Conservation (phyloP, 2,888 invertebrate genomes). For the Dynastes hyllus region DNA sequence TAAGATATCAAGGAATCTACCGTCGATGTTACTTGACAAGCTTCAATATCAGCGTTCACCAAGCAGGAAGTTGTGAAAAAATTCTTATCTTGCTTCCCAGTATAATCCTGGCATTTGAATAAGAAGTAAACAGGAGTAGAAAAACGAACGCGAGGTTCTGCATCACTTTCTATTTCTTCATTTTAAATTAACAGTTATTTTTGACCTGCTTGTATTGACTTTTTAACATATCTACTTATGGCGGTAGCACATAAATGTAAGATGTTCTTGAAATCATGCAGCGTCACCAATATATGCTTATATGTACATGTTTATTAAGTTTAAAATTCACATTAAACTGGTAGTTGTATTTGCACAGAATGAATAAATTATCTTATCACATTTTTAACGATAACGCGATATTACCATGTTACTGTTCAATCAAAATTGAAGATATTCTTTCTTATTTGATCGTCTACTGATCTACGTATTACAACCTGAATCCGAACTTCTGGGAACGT, state of each 20-base stretch:
- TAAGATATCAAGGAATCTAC: too few relatives aligned
- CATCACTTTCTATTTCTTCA: too few relatives aligned
- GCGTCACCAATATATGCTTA: not conserved
- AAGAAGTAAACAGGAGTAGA: too few relatives aligned
- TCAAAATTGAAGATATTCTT: constrained; percentile 51
- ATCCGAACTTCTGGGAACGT: not conserved
- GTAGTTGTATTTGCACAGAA: constrained; percentile 54
- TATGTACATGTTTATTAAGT: constrained; percentile 16
- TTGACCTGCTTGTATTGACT: not conserved
- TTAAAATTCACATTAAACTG: constrained; percentile 37
- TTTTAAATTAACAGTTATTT: too few relatives aligned
- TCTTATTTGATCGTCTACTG: constrained; percentile 39
- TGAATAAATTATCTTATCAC: constrained; percentile 55
- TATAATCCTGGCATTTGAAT: not conserved
- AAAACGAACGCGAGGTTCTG: too few relatives aligned
- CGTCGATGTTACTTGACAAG: too few relatives aligned
- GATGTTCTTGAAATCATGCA: not conserved
- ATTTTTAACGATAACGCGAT: constrained; percentile 55
- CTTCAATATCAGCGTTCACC: too few relatives aligned
- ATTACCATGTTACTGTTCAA: constrained; percentile 42
- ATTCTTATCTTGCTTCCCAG: constrained; percentile 7
- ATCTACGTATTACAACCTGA: constrained; percentile 11
- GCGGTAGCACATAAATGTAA: not conserved
- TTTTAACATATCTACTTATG: not conserved
- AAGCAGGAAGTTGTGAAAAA: not conserved